Percentiles rank a stretch among this genome's conserved stretches.
Evolutionary conservation across 2,888 invertebrate genomes (phyloP).

Genomic region (Flexamia atlantica): DNA sequence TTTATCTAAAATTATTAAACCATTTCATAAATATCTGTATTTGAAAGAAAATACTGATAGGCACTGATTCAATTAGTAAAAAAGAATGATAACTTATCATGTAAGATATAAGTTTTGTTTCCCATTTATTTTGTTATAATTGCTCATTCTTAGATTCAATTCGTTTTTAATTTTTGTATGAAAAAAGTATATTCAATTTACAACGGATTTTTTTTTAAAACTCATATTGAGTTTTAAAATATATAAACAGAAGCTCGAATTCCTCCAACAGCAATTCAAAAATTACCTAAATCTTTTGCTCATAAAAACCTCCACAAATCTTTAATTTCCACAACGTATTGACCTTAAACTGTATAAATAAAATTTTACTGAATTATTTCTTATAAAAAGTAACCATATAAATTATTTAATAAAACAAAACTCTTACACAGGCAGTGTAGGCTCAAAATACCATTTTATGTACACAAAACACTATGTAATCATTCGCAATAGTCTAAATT

Average conservation of each 20-base stretch:
- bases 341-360: neutral
- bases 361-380: neutral
- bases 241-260: slow-evolving; percentile 14
- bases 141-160: too few relatives aligned
- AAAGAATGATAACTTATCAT: neutral
- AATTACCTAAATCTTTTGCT: slow-evolving; percentile 51
- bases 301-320: slow-evolving; percentile 49
- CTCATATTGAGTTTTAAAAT: neutral
- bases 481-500: slow-evolving; percentile 3
- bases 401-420: neutral
- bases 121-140: too few relatives aligned
- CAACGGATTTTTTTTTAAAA: too few relatives aligned
- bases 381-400: neutral
- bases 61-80: neutral
- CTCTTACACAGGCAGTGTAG: slow-evolving; percentile 42
- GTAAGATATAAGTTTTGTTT: too few relatives aligned
- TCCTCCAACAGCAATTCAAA: slow-evolving; percentile 39
- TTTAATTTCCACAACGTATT: slow-evolving; percentile 48
- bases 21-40: neutral
- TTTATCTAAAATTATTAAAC: neutral
- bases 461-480: slow-evolving; percentile 34
- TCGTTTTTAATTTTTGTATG: too few relatives aligned
- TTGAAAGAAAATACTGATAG: neutral
- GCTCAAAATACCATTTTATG: slow-evolving; percentile 16
- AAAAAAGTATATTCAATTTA: too few relatives aligned